These are phyloP conservation scores for Lycocerus yunnanus DNA, from an alignment of 2,888 invertebrate species.

Conservation along the genomic window DNA sequence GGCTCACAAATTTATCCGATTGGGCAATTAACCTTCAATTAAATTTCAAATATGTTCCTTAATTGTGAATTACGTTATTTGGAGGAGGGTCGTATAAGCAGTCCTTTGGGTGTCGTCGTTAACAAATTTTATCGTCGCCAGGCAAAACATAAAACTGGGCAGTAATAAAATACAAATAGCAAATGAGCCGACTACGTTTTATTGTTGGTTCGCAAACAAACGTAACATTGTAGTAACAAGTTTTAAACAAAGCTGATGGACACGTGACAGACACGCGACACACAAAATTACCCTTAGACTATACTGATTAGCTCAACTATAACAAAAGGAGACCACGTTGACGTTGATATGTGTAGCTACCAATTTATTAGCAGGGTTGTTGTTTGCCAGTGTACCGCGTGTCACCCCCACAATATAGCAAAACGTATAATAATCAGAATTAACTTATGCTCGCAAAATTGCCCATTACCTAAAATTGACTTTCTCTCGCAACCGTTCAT, in stretches of 20 bases:
- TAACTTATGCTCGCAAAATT: constrained; percentile 46
- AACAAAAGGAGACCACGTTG: constrained; percentile 52
- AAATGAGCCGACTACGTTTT: constrained; percentile 36
- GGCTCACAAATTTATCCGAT: background rate
- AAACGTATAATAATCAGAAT: constrained; percentile 49
- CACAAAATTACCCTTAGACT: constrained; percentile 53
- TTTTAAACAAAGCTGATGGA: constrained; percentile 50
- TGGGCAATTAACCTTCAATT: constrained; percentile 46
- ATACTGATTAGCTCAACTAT: constrained; percentile 50
- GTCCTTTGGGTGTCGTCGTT: constrained; percentile 1
- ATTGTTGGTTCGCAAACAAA: constrained; percentile 44
- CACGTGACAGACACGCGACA: constrained; percentile 53
- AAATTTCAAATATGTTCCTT: constrained; percentile 27
- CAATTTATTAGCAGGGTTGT: constrained; percentile 53
- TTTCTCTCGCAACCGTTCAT: background rate
- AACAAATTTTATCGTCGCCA: constrained; percentile 1
- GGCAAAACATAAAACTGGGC: constrained; percentile 16
- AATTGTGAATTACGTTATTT: constrained; percentile 22
- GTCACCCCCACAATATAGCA: constrained; percentile 41
- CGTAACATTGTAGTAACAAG: constrained; percentile 53
- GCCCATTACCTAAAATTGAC: constrained; percentile 35
- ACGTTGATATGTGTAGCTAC: constrained; percentile 58
- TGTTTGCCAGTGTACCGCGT: constrained; percentile 46
- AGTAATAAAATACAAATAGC: constrained; percentile 40
- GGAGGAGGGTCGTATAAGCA: constrained; percentile 7